Evolutionary conservation across 1,140 invertebrate species (phyloP).

Genomic region (Drosophila mayri): DNA sequence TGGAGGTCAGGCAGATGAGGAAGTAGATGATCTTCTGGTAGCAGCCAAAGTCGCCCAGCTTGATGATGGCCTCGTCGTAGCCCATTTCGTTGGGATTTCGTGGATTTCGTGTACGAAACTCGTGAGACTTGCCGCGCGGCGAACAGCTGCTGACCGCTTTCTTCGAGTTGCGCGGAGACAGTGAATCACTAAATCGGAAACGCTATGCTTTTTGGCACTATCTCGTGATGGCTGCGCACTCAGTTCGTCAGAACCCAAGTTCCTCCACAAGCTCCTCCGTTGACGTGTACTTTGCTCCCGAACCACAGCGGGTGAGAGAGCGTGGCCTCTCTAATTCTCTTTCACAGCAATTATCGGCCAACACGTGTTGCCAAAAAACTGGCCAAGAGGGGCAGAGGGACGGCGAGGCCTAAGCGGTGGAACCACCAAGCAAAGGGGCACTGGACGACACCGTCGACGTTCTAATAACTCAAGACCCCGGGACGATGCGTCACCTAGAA

Average conservation of each 20-base stretch:
- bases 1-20: constrained; percentile 89
- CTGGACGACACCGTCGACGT: constrained; percentile 1
- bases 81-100: constrained; percentile 86
- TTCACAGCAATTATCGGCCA: constrained; percentile 40
- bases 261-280: constrained; percentile 9
- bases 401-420: too few relatives aligned
- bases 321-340: constrained; percentile 18
- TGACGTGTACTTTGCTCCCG: constrained; percentile 62
- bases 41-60: constrained; percentile 90
- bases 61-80: constrained; percentile 89
- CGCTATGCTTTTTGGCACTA: constrained; percentile 26
- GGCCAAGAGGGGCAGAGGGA: constrained; percentile 1
- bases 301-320: not conserved
- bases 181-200: constrained; percentile 39
- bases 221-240: constrained; percentile 37
- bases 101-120: not conserved
- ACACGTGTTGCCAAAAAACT: constrained; percentile 55
- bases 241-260: constrained; percentile 8
- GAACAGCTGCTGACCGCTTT: constrained; percentile 26
- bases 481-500: constrained; percentile 45
- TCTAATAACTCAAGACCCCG: constrained; percentile 1
- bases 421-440: constrained; percentile 5
- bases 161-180: constrained; percentile 20
- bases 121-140: constrained; percentile 16
- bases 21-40: constrained; percentile 91